Conservation (phyloP, 2,888 invertebrate species). For the Lepidochitona cinerea region DNA sequence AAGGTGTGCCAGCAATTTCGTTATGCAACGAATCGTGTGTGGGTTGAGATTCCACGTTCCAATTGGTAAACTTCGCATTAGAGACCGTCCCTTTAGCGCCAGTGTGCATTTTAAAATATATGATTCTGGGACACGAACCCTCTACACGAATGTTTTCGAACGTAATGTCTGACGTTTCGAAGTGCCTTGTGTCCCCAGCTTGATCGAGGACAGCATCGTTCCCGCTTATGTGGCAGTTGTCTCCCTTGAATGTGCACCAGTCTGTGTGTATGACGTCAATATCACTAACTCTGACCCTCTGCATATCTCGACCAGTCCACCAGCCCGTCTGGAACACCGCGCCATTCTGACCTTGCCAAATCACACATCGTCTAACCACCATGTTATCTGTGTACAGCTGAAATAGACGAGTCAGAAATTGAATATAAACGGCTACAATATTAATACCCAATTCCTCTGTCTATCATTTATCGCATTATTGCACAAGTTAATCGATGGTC, state of each 20-base stretch:
- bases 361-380: constrained; percentile 16
- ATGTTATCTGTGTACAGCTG: constrained; percentile 16
- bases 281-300: constrained; percentile 13
- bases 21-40: constrained; percentile 14
- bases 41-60: constrained; percentile 14
- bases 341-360: constrained; percentile 29
- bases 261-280: constrained; percentile 26
- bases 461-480: too few relatives aligned
- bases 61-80: constrained; percentile 8
- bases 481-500: too few relatives aligned
- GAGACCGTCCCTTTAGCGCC: constrained; percentile 10
- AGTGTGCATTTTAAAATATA: constrained; percentile 9
- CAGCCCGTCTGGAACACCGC: constrained; percentile 25
- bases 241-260: constrained; percentile 21
- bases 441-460: too few relatives aligned
- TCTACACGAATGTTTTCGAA: constrained; percentile 15
- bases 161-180: constrained; percentile 3
- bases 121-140: constrained; percentile 15
- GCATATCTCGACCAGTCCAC: constrained; percentile 14
- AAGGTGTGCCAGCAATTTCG: constrained; percentile 1
- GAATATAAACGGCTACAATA: too few relatives aligned
- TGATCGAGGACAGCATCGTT: constrained; percentile 17
- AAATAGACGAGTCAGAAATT: not conserved
- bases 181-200: constrained; percentile 11
- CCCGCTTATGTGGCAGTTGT: constrained; percentile 5